Evolutionary conservation across 2,888 invertebrate genomes (phyloP).

Genomic region (Orthosia incerta): DNA sequence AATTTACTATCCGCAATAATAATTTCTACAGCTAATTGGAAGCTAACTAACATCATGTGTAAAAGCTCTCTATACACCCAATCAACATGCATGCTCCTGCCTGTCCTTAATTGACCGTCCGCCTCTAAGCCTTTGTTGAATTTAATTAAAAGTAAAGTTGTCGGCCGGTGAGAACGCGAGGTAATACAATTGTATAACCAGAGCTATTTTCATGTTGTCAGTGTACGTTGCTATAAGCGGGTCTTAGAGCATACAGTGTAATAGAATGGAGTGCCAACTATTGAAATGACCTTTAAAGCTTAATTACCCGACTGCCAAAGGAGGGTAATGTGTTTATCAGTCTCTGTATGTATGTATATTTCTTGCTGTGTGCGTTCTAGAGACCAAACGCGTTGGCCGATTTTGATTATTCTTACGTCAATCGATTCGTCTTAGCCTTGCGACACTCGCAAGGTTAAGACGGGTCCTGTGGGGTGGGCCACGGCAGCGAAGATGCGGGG

Average conservation of each 20-base stretch:
- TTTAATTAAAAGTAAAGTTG: slow-evolving; percentile 60
- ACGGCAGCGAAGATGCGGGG: too few relatives aligned
- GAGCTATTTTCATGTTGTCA: neutral
- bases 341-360: too few relatives aligned
- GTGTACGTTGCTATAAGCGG: neutral
- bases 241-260: neutral
- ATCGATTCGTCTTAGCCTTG: too few relatives aligned
- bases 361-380: too few relatives aligned
- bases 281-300: too few relatives aligned
- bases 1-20: too few relatives aligned
- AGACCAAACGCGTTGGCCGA: too few relatives aligned
- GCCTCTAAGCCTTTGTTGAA: slow-evolving; percentile 36
- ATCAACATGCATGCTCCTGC: neutral
- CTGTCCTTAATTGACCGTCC: slow-evolving; percentile 13
- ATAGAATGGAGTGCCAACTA: neutral
- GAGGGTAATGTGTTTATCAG: too few relatives aligned
- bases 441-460: too few relatives aligned
- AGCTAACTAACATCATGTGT: neutral
- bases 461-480: too few relatives aligned
- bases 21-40: neutral
- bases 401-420: too few relatives aligned
- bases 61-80: slow-evolving; percentile 15
- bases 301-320: too few relatives aligned
- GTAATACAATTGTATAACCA: slow-evolving; percentile 8
- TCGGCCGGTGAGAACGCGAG: slow-evolving; percentile 3